Percentiles rank a stretch among this genome's conserved stretches.
Conservation (phyloP, 53 echinoderm and acorn worm genomes). For the Paelopatides confundens region DNA sequence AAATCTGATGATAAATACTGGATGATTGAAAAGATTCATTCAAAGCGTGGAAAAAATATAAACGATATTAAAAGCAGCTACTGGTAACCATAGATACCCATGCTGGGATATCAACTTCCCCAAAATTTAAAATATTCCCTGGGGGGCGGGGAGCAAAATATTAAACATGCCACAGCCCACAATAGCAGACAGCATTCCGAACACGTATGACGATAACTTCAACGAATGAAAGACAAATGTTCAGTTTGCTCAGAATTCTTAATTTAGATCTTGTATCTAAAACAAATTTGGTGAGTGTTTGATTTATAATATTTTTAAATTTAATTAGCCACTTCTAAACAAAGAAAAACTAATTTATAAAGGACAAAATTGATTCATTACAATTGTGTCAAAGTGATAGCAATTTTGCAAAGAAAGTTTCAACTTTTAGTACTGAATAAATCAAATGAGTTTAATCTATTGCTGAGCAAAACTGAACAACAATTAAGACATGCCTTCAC, state of each 20-base stretch:
- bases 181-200: constrained; percentile 10
- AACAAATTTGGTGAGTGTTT: no score
- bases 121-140: neutral
- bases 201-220: neutral
- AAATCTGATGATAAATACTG: neutral
- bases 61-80: neutral
- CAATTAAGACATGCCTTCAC: constrained; percentile 10
- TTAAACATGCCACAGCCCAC: constrained; percentile 35
- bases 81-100: neutral
- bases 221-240: neutral
- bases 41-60: neutral
- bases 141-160: neutral
- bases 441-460: no score
- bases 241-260: neutral
- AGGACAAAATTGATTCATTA: no score
- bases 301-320: no score
- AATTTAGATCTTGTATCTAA: no score
- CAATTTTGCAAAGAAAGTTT: no score
- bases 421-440: no score
- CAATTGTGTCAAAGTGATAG: no score
- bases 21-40: neutral
- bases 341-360: no score
- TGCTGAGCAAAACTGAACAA: constrained; percentile 7
- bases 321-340: no score
- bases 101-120: neutral